Evolutionary conservation across 2,797 vertebrate genomes (phyloP), one percentile per base, ranked within the genome.

Genomic region (Anisognathus igniventris): DNA sequence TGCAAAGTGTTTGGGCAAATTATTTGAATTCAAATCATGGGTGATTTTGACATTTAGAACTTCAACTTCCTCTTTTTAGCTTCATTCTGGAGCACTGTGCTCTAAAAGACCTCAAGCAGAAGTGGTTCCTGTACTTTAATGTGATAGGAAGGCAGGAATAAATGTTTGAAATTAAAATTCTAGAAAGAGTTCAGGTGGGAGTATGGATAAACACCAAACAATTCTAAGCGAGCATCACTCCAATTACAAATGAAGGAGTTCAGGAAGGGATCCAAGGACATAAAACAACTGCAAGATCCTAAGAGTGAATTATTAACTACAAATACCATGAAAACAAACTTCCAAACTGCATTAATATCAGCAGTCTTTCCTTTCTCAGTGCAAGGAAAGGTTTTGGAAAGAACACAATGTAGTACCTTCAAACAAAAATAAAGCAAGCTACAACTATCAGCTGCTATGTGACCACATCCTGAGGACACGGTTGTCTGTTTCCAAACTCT

Each of bases 311-410:
- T 84, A 82, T 75, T 91, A 94, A 65, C 60, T 76, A 90, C 28
- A 84, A 84, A 40, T 48, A 66, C 10, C 24, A 70, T 4, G 31
- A n/a, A 90, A 47, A 76, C 13, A 89, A 94, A 77, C 42, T 64
- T 88, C 19, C 64, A 94, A 79, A 68, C 31, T 16, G 66, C 78
- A 87, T 47, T 51, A 42, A 18, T 57, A 67, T n/a, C 25, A 30
- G 5, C 28, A 66, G 45, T 6, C 30, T 85, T 82, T 54, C 20
- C 40, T 47, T 91, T 81, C 95, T 67, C 94, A 93, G 80, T 78
- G 66, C 92, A 88, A 88, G 60, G 60, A 89, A 94, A 95, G 79
- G 56, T 90, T 83, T 70, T 94, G 39, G 90, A 96, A 93, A 95
- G 79, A 77, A 78, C 51, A 91, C 61, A 67, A 15, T 33, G 20